Conservation (phyloP, 2,888 invertebrate species). For the Athalia cordata region DNA sequence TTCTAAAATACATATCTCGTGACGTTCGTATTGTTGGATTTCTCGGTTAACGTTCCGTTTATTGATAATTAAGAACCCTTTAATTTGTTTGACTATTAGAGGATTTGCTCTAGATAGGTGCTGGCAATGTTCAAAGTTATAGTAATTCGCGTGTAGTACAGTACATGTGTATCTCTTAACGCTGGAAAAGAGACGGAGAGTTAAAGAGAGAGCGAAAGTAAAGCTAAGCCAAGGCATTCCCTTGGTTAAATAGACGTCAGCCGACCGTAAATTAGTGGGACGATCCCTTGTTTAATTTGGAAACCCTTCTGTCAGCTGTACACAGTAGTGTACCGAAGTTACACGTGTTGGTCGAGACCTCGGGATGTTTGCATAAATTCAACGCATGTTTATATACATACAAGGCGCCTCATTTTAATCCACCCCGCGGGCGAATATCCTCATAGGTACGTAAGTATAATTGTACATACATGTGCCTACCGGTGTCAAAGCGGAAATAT, state of each 20-base stretch:
- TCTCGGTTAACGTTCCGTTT: conserved; percentile 20
- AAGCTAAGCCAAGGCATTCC: conserved; percentile 41
- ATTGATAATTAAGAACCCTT: conserved; percentile 37
- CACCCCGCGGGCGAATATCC: conserved; percentile 10
- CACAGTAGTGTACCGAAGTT: conserved; percentile 49
- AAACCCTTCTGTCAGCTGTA: conserved; percentile 59
- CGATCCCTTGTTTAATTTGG: conserved; percentile 67
- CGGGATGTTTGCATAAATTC: conserved; percentile 55
- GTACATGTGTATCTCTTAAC: neutral
- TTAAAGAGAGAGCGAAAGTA: conserved; percentile 16
- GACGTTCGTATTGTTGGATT: conserved; percentile 10
- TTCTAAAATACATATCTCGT: neutral
- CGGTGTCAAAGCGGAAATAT: neutral
- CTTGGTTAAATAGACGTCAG: conserved; percentile 43
- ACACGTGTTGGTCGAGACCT: conserved; percentile 54
- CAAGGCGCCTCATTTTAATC: conserved; percentile 6
- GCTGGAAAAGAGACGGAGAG: neutral
- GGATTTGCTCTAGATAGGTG: neutral
- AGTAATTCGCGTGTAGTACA: neutral
- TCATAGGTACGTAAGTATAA: neutral
- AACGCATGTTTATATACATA: conserved; percentile 38
- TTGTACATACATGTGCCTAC: neutral
- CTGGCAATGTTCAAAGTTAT: conserved; percentile 39
- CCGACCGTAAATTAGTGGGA: conserved; percentile 61
- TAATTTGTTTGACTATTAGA: conserved; percentile 43